These are phyloP conservation scores for Exephanes ischioxanthus DNA, from an alignment of 2,888 invertebrate genomes.

Conservation along the genomic window DNA sequence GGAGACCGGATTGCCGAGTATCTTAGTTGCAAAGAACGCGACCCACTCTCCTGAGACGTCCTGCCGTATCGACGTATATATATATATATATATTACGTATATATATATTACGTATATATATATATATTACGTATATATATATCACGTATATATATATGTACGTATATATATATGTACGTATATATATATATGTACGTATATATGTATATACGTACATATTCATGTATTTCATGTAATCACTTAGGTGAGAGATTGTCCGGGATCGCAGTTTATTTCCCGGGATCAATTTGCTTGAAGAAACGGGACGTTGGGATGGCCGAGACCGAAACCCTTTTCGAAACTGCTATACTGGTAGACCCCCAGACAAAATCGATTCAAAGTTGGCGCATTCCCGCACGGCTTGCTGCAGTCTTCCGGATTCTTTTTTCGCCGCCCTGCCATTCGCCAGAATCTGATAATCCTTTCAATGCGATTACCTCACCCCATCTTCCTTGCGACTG, in stretches of 20 bases:
- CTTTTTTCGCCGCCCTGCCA: conserved; percentile 8
- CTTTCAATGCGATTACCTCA: conserved; percentile 32
- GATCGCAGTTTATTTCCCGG: background rate
- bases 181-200: background rate
- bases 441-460: conserved; percentile 38
- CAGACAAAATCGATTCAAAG: conserved; percentile 32
- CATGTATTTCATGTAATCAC: background rate
- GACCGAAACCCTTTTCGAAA: conserved; percentile 10
- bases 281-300: background rate
- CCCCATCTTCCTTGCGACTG: conserved; percentile 2
- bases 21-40: background rate
- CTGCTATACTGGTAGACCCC: background rate
- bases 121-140: background rate
- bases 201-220: background rate
- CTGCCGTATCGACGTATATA: background rate
- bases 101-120: background rate
- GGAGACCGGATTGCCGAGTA: background rate
- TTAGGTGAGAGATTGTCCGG: background rate
- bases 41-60: conserved; percentile 4
- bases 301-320: background rate
- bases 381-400: conserved; percentile 15
- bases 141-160: background rate
- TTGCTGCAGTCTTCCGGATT: conserved; percentile 33
- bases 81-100: background rate
- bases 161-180: background rate